Evolutionary conservation across 2,888 invertebrate species (phyloP), one percentile per base, ranked within the genome.

Genomic region (Callyntrura sp.): DNA sequence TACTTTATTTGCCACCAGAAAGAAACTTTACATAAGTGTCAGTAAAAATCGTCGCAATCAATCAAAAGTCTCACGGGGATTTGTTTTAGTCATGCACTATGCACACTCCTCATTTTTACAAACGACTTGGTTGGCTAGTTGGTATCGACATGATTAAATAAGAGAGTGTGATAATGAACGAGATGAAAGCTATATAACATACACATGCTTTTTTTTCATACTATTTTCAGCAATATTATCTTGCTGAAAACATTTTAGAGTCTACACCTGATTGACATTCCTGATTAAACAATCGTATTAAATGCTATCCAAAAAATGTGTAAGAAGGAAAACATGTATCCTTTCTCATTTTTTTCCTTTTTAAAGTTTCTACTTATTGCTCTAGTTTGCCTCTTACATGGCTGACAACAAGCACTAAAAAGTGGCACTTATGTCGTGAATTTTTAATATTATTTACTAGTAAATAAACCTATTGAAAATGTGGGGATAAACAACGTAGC

Each of bases 11-110:
- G 17, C 55, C 11, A 28, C 25, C 8, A 60, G 9, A 60, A 60
- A 35, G 5, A 2, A 4, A 76, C 23, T 20, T 17, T n/a, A n/a
- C n/a, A n/a, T n/a, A n/a, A 48, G 48, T 17, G 57, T 17, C 79
- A 81, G 48, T 12, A 51, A 55, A 20, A 78, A 55, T 62, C 62
- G 23, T 65, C 20, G 35, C 65, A 12, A 45, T 65, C 57, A 60
- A 82, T 82, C 45, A 65, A 62, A 45, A 65, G 9, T 82, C 82
- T 65, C 82, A 82, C 82, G 62, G 82, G 82, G 82, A 82, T 82
- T 82, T 82, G n/a, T 48, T 51, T 17, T 35, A 6, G 3, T 35
- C 35, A 35, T 35, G 35, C 35, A 35, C 35, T 35, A 35, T 35
- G 35, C 12, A 23, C 57, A 65, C 65, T 12, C 9, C 35, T 4